Evolutionary conservation across 1,140 invertebrate genomes (phyloP), one percentile per base, ranked within the genome.

Genomic region (Caenorhabditis remanei): DNA sequence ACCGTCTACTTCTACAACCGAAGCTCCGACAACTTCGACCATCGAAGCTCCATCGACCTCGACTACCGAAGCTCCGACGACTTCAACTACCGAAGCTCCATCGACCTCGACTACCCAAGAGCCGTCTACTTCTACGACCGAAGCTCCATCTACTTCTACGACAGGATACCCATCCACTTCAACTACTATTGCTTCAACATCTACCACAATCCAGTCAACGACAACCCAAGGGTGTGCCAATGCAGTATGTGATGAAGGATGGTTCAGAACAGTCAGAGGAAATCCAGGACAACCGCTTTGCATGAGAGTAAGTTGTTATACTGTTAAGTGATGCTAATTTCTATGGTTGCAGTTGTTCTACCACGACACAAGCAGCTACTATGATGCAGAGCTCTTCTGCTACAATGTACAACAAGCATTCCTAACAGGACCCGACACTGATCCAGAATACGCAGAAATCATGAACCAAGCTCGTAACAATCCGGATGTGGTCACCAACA

Each of bases 401-500:
- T 46, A 71, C 65, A 46, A 46, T 11, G n/a, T 6, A n/a, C 41
- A 71, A 19, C 65, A 48, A 71, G 65, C 40, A 0, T 79, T 79
- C 46, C 19, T 79, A 8, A 79, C 71, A 4, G 71, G 71, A 79
- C 71, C 71, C 2, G 71, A 79, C 21, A 79, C 40, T 14, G 24
- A 50, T n/a, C 14, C 14, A 2, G 46, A 79, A 50, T 79, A 79
- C 21, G 21, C 16, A 8, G n/a, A 48, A 4, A 79, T 79, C 21
- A 79, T 79, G 71, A 53, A 21, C 11, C 71, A 79, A 53, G 40
- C 71, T 1, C 71, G 43, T 50, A 13, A 53, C 21, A 79, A 50
- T 24, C 0, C 13, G 6, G 71, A 79, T 79, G 46, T 32, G 3
- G 71, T 79, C 13, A 5, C 5, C 13, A 41, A 48, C 14, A 19